These are phyloP conservation scores for Aphidius ervi DNA, from an alignment of 1,140 invertebrate genomes.

Conservation along the genomic window DNA sequence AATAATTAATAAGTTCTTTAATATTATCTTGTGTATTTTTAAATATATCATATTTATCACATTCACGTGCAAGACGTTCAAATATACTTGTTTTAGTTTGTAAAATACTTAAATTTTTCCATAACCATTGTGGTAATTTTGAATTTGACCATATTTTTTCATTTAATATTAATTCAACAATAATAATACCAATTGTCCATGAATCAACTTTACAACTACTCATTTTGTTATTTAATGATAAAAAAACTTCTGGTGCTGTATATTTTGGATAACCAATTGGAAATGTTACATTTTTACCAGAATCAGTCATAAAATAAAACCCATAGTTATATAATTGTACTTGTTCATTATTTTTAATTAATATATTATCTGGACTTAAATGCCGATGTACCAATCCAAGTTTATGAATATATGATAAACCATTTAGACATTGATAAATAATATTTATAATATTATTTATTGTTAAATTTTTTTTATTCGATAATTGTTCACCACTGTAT, in stretches of 20 bases:
- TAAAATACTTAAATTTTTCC: slow-evolving; percentile 70
- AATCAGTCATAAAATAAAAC: slow-evolving; percentile 84
- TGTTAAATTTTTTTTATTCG: slow-evolving; percentile 42
- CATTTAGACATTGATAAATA: slow-evolving; percentile 68
- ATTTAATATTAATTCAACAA: slow-evolving; percentile 71
- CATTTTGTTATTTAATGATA: slow-evolving; percentile 43
- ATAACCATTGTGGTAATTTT: slow-evolving; percentile 67
- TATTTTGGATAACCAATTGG: slow-evolving; percentile 85
- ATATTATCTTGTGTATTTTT: slow-evolving; percentile 60
- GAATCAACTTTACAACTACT: slow-evolving; percentile 75
- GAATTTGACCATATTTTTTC: slow-evolving; percentile 65
- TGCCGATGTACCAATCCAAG: slow-evolving; percentile 75
- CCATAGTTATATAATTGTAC: slow-evolving; percentile 92
- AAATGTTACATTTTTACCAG: slow-evolving; percentile 81
- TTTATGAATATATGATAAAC: slow-evolving; percentile 69
- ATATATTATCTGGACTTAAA: slow-evolving; percentile 79
- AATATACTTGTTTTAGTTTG: slow-evolving; percentile 61
- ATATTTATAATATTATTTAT: slow-evolving; percentile 58
- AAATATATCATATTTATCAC: slow-evolving; percentile 64
- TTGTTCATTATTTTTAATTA: slow-evolving; percentile 66
- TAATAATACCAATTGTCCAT: slow-evolving; percentile 87
- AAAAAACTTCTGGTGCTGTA: slow-evolving; percentile 79
- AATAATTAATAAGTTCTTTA: slow-evolving; percentile 63
- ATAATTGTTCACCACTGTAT: slow-evolving; percentile 67
- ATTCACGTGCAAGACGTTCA: slow-evolving; percentile 72